Conservation (phyloP, 2,797 vertebrate genomes). For the Gymnodraco acuticeps region DNA sequence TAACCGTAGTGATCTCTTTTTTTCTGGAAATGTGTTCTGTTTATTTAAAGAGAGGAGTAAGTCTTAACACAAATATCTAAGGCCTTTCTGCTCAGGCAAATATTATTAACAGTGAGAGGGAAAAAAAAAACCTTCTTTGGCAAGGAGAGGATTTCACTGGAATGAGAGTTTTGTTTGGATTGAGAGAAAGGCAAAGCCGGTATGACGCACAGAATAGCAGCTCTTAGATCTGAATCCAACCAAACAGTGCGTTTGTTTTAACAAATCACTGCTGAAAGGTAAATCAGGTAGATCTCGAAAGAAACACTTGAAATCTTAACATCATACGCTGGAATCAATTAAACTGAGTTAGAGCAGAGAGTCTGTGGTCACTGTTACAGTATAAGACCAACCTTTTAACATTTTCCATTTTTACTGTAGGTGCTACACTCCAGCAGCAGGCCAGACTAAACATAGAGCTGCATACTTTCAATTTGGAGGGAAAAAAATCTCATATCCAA, state of each 20-base stretch:
- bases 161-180: slow-evolving; percentile 41
- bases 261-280: slow-evolving; percentile 42
- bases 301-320: slow-evolving; percentile 41
- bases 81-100: slow-evolving; percentile 5
- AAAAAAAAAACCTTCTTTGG: slow-evolving; percentile 36
- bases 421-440: slow-evolving; percentile 32
- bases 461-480: slow-evolving; percentile 30
- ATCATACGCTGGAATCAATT: slow-evolving; percentile 34
- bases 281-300: slow-evolving; percentile 35
- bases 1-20: slow-evolving; percentile 7
- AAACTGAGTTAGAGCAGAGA: slow-evolving; percentile 20
- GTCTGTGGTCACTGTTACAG: slow-evolving; percentile 18
- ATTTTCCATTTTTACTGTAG: slow-evolving; percentile 35
- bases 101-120: background rate
- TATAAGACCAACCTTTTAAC: slow-evolving; percentile 25
- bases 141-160: slow-evolving; percentile 34
- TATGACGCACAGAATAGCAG: slow-evolving; percentile 51
- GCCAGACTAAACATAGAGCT: slow-evolving; percentile 58
- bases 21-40: slow-evolving; percentile 6
- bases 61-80: background rate
- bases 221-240: slow-evolving; percentile 52
- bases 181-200: slow-evolving; percentile 28
- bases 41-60: slow-evolving; percentile 16
- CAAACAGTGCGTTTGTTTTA: slow-evolving; percentile 31
- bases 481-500: slow-evolving; percentile 17